Conservation (phyloP, 2,113 vertebrate species). For the Heterotis niloticus region DNA sequence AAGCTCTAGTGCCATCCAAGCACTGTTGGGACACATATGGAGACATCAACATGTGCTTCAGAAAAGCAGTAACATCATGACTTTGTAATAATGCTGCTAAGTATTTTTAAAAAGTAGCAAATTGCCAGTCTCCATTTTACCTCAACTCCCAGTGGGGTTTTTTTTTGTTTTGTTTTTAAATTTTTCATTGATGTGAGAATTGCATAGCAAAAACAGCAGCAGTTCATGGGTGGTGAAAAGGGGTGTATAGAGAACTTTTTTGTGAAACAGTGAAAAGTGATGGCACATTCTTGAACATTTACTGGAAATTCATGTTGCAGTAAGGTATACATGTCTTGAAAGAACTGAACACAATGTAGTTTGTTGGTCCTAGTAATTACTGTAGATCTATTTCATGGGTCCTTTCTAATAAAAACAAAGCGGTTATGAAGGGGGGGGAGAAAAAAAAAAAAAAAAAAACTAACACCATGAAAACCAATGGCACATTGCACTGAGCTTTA, state of each 20-base stretch:
- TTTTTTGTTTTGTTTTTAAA: constrained; percentile 35
- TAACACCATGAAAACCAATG: not conserved
- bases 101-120: constrained; percentile 7
- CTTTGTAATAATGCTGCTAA: constrained; percentile 1
- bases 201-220: constrained; percentile 69
- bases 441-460: not conserved
- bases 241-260: not conserved
- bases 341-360: not conserved
- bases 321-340: not conserved
- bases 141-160: constrained; percentile 30
- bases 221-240: not conserved
- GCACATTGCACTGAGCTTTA: not conserved
- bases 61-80: constrained; percentile 40
- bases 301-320: not conserved
- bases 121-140: not conserved
- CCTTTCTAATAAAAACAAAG: not conserved
- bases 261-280: constrained; percentile 16
- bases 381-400: not conserved
- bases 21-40: constrained; percentile 54
- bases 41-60: constrained; percentile 51
- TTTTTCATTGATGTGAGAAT: constrained; percentile 48
- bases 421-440: no score
- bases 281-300: not conserved
- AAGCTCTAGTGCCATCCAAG: constrained; percentile 53
- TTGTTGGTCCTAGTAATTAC: not conserved